Evolutionary conservation across 2,113 vertebrate genomes (phyloP).

Genomic region (Odontophorus gujanensis): DNA sequence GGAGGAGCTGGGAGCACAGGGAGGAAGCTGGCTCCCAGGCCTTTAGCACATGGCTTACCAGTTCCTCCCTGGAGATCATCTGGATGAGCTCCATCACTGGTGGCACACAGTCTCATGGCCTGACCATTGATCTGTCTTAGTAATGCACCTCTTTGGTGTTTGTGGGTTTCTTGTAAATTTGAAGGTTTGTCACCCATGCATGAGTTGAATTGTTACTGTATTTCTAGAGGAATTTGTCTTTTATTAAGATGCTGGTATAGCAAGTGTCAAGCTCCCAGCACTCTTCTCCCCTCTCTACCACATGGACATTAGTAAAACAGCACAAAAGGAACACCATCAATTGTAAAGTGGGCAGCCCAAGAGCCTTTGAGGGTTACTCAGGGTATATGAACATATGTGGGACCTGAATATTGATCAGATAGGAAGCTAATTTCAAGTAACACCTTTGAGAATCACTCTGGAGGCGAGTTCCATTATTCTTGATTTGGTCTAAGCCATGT

Average conservation of each 20-base stretch:
- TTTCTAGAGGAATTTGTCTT: neutral
- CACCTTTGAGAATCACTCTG: neutral
- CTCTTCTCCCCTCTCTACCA: neutral
- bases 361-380: neutral
- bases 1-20: neutral
- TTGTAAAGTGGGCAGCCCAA: neutral
- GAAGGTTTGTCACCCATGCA: neutral
- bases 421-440: neutral
- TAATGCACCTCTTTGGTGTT: rapidly evolving
- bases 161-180: neutral
- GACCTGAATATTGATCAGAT: neutral
- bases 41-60: rapidly evolving
- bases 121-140: neutral
- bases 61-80: neutral
- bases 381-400: neutral
- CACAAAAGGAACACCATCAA: neutral
- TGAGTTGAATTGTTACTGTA: neutral
- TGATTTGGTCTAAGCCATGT: neutral
- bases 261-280: neutral
- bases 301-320: neutral
- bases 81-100: neutral
- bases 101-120: rapidly evolving
- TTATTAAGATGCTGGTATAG: neutral
- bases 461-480: neutral
- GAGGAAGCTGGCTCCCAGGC: neutral